A percentile compares a stretch with the other conserved stretches of the same genome.
Evolutionary conservation across 2,113 vertebrate species (phyloP).

Genomic region (Saccopteryx bilineata): DNA sequence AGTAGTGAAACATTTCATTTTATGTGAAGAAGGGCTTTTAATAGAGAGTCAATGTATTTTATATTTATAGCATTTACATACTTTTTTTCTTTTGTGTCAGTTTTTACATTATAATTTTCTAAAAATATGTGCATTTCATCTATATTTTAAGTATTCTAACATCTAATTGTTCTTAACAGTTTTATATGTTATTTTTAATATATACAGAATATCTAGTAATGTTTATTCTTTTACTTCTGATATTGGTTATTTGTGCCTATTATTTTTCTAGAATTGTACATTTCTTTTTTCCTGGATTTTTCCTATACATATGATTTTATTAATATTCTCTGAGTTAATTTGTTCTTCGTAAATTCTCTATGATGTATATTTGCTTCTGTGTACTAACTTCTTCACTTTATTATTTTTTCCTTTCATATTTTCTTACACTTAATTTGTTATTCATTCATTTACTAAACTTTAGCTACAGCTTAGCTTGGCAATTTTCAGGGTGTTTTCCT

Average conservation of each 20-base stretch:
- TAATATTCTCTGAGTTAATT: neutral
- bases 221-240: neutral
- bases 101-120: neutral
- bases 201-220: neutral
- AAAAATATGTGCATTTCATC: neutral
- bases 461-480: neutral
- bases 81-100: neutral
- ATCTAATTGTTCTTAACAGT: neutral
- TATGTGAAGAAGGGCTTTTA: neutral
- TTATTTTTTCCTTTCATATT: neutral
- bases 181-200: neutral
- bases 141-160: neutral
- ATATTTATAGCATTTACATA: neutral
- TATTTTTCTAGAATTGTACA: neutral
- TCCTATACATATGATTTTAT: constrained; percentile 7
- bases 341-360: neutral
- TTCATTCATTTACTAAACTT: constrained; percentile 17
- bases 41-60: neutral
- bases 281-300: neutral
- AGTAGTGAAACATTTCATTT: neutral
- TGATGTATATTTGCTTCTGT: neutral
- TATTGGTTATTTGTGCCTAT: neutral
- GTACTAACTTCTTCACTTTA: neutral
- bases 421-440: neutral
- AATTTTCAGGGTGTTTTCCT: neutral